Percentiles rank a stretch among this genome's conserved stretches.
These are phyloP conservation scores for Pocillopora damicornis DNA, from an alignment of 64 coral and sea anemone species.

Conservation along the genomic window DNA sequence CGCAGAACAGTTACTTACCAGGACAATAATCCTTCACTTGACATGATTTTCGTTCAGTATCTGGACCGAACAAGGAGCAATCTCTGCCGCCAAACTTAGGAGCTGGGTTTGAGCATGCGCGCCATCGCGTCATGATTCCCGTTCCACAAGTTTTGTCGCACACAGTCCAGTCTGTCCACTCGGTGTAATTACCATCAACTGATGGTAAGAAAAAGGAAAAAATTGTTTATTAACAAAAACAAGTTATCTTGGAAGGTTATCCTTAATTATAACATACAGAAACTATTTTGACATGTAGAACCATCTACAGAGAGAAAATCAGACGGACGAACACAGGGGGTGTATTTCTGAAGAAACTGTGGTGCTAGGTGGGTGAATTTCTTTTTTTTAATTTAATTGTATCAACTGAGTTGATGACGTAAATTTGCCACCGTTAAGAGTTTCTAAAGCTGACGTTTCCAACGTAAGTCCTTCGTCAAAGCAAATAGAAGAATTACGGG, in stretches of 20 bases:
- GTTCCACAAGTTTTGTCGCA: conserved; percentile 78
- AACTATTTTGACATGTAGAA: too few relatives aligned
- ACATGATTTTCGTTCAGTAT: conserved; percentile 45
- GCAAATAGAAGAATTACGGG: too few relatives aligned
- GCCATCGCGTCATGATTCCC: conserved; percentile 72
- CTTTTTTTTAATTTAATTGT: too few relatives aligned
- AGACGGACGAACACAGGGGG: too few relatives aligned
- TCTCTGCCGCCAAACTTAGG: conserved; percentile 74
- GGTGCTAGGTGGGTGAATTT: too few relatives aligned
- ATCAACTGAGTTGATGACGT: too few relatives aligned
- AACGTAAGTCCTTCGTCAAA: too few relatives aligned
- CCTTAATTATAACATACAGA: too few relatives aligned
- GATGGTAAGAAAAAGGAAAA: background rate
- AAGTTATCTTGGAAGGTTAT: background rate
- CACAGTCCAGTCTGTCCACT: conserved; percentile 71
- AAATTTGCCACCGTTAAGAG: too few relatives aligned
- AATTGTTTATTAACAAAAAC: background rate
- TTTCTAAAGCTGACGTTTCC: too few relatives aligned
- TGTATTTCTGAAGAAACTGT: too few relatives aligned
- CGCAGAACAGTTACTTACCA: conserved; percentile 19
- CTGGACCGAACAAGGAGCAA: conserved; percentile 73
- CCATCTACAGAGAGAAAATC: too few relatives aligned
- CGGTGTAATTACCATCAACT: conserved; percentile 97
- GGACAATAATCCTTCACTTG: conserved; percentile 22
- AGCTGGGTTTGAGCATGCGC: conserved; percentile 81